phyloP scores from a whole-genome alignment of 2,888 invertebrate genomes.

The Hemistola chrysoprasaria region DNA sequence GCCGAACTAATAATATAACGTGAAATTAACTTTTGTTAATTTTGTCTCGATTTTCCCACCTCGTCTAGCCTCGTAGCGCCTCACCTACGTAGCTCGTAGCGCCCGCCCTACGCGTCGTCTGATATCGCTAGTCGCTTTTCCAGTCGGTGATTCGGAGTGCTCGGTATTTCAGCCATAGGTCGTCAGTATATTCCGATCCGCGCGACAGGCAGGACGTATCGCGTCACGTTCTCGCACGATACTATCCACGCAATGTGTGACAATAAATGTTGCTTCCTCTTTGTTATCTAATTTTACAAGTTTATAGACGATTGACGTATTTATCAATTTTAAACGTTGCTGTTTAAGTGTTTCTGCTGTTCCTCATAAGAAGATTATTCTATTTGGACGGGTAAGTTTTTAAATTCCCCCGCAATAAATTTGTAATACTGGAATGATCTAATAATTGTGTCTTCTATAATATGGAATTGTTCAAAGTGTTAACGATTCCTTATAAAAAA shows the following conservation, averaged over 20 bases:
- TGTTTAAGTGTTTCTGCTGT: constrained; percentile 34
- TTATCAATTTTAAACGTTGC: constrained; percentile 27
- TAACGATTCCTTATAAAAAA: too few relatives aligned
- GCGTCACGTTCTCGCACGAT: constrained; percentile 47
- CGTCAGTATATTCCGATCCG: constrained; percentile 66
- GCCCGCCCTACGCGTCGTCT: constrained; percentile 54
- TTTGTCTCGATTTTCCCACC: constrained; percentile 9
- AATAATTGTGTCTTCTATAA: not conserved
- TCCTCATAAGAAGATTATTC: constrained; percentile 34
- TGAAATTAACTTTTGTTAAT: too few relatives aligned
- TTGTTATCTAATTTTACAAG: constrained; percentile 62
- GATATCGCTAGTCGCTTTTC: constrained; percentile 45
- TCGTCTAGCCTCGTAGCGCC: constrained; percentile 61
- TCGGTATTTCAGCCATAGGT: constrained; percentile 35
- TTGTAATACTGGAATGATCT: not conserved
- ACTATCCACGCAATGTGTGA: constrained; percentile 77
- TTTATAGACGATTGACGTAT: constrained; percentile 42
- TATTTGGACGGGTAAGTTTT: constrained; percentile 45
- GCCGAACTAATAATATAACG: too few relatives aligned
- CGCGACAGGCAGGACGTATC: constrained; percentile 55
- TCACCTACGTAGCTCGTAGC: constrained; percentile 48
- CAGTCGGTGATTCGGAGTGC: constrained; percentile 41
- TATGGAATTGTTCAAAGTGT: too few relatives aligned
- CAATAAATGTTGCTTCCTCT: constrained; percentile 81
- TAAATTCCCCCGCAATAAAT: constrained; percentile 1